phyloP scores from a whole-genome alignment of 2,113 vertebrate species.

The Oreochromis aureus region DNA sequence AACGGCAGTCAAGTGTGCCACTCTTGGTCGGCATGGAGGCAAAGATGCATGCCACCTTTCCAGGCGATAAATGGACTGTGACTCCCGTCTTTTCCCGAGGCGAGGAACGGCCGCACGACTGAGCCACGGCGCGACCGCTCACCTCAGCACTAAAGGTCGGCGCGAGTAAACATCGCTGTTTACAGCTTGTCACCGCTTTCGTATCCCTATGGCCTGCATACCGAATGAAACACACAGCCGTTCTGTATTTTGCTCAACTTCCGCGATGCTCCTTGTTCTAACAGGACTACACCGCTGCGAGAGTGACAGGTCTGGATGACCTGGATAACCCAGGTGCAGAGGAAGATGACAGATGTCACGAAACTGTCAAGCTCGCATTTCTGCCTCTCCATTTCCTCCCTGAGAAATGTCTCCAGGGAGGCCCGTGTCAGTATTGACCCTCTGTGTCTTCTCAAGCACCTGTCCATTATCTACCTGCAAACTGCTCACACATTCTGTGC shows the following conservation, averaged over 20 bases:
- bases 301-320: slow-evolving; percentile 29
- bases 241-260: background rate
- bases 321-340: slow-evolving; percentile 35
- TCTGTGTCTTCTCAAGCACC: slow-evolving; percentile 17
- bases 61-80: slow-evolving; percentile 42
- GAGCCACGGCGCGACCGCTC: background rate
- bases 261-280: background rate
- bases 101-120: background rate
- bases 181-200: background rate
- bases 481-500: background rate
- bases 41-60: slow-evolving; percentile 16
- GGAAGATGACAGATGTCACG: slow-evolving; percentile 39
- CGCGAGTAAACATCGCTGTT: background rate
- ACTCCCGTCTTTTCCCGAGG: background rate
- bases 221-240: background rate
- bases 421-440: slow-evolving; percentile 33
- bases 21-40: background rate
- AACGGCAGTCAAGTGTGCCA: slow-evolving; percentile 7
- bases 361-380: slow-evolving; percentile 49
- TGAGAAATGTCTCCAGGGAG: slow-evolving; percentile 32
- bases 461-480: slow-evolving; percentile 24
- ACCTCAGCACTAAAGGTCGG: slow-evolving; percentile 27
- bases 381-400: slow-evolving; percentile 21
- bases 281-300: background rate
- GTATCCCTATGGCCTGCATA: background rate